Evolutionary conservation across 2,797 vertebrate genomes (phyloP), one percentile per base, ranked within the genome.

Genomic region (Chrysocyon brachyurus): DNA sequence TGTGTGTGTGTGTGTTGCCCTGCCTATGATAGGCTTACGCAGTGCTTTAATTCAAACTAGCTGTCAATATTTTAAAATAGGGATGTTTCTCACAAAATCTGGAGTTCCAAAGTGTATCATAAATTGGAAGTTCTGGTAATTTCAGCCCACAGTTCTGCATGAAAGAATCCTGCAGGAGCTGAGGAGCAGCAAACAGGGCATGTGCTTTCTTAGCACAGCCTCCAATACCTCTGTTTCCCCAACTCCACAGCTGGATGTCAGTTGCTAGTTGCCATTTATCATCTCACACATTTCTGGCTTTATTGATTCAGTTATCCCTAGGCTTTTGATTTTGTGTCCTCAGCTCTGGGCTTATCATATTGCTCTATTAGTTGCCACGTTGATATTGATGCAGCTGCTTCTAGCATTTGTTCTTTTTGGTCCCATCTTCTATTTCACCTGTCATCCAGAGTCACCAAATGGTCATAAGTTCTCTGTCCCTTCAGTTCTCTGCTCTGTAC

Each of bases 11-110:
- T 66, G 56, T 19, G 4, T 26, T 70, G 68, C 3, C 3, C 22
- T 46, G 17, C 12, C 33, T 40, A 6, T 5, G 49, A 3, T 85
- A 93, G 46, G 59, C 9, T 26, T 86, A 64, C 22, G 40, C 12
- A 57, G 28, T 75, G 40, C 86, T 66, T 86, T 77, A 83, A 61
- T 91, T 90, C 94, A 56, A 96, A 92, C 83, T 68, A 22, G 21
- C 54, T 90, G 63, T 92, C 59, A 88, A 52, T 5, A 49, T 84
- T 92, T 87, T 96, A 68, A 88, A 97, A 93, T 78, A 61, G 24
- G 28, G 24, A 87, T 19, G 10, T 91, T 52, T 87, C 52, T 94
- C 64, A 40, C 40, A 33, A 49, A 77, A 33, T 68, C 2, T 17
- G 4, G 40, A 90, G n/a, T 49, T 75, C 22, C 54, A 75, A 33